A percentile compares a stretch with the other conserved stretches of the same genome.
Evolutionary conservation across 2,888 invertebrate species (phyloP).

Genomic region (Phortica okadai): DNA sequence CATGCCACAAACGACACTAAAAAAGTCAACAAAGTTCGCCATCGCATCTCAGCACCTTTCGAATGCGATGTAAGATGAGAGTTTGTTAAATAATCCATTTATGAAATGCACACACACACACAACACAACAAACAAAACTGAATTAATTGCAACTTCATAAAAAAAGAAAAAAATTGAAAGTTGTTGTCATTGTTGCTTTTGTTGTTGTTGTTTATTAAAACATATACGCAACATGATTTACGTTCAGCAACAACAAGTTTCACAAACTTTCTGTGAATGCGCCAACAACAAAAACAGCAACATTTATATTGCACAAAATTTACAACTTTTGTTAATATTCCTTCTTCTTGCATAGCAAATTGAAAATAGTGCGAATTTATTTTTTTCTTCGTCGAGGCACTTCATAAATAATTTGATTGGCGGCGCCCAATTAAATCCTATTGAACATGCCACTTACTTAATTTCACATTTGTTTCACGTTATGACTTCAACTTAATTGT

Average conservation of each 20-base stretch:
- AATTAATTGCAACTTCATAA: constrained; percentile 13
- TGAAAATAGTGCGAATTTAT: too few relatives aligned
- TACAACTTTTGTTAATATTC: background rate
- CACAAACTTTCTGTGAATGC: background rate
- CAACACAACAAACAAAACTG: background rate
- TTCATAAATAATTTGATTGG: too few relatives aligned
- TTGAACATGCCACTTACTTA: background rate
- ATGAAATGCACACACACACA: constrained; percentile 8
- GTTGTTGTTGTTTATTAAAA: background rate
- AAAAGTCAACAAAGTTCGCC: background rate
- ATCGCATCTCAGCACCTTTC: constrained; percentile 26
- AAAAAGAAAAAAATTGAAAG: constrained; percentile 23
- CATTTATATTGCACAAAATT: background rate
- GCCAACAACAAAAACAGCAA: background rate
- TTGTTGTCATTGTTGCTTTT: background rate
- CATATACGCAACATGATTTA: background rate
- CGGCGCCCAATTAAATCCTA: background rate
- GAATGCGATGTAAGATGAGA: background rate
- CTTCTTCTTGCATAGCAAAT: too few relatives aligned
- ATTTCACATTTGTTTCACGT: too few relatives aligned
- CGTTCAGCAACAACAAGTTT: background rate
- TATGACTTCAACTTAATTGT: too few relatives aligned
- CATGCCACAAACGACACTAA: background rate
- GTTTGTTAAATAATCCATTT: constrained; percentile 24
- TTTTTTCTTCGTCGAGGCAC: too few relatives aligned